Percentiles rank a stretch among this genome's conserved stretches.
Conservation (phyloP, 2,113 vertebrate genomes). For the Reinhardtius hippoglossoides region DNA sequence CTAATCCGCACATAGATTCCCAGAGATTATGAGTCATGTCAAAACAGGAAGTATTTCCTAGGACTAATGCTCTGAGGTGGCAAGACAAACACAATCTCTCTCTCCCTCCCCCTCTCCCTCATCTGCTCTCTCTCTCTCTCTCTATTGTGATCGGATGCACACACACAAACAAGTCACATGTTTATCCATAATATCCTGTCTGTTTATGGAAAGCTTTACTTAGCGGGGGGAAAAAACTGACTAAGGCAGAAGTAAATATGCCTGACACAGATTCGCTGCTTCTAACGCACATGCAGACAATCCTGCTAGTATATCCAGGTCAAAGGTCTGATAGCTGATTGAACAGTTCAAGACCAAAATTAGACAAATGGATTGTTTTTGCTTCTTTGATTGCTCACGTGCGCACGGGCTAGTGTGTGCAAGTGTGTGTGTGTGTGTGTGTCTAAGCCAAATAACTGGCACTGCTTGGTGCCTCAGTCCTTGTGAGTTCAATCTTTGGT, state of each 20-base stretch:
- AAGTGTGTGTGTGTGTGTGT: not conserved
- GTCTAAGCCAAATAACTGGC: not conserved
- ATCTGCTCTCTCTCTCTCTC: not conserved
- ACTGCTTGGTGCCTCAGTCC: not conserved
- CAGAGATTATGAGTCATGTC: slow-evolving; percentile 81
- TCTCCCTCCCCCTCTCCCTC: slow-evolving; percentile 13
- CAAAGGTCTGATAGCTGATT: not conserved
- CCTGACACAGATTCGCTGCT: slow-evolving; percentile 27
- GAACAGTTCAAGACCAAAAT: not conserved
- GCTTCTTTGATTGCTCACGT: not conserved
- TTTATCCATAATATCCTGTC: slow-evolving; percentile 64
- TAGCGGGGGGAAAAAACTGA: not conserved
- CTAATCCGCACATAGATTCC: slow-evolving; percentile 78
- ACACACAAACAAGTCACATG: slow-evolving; percentile 58
- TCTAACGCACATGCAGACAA: slow-evolving; percentile 1
- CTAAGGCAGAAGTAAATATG: slow-evolving; percentile 22
- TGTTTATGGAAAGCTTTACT: slow-evolving; percentile 51
- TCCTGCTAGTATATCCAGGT: slow-evolving; percentile 26
- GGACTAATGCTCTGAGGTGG: slow-evolving; percentile 68
- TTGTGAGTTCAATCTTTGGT: not conserved
- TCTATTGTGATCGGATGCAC: slow-evolving; percentile 46
- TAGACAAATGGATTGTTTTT: not conserved
- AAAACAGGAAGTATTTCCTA: slow-evolving; percentile 81
- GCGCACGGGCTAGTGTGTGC: not conserved
- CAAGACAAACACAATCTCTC: slow-evolving; percentile 37